Percentiles rank a stretch among this genome's conserved stretches.
These are phyloP conservation scores for Columba janthina DNA, from an alignment of 2,113 vertebrate species.

Conservation along the genomic window DNA sequence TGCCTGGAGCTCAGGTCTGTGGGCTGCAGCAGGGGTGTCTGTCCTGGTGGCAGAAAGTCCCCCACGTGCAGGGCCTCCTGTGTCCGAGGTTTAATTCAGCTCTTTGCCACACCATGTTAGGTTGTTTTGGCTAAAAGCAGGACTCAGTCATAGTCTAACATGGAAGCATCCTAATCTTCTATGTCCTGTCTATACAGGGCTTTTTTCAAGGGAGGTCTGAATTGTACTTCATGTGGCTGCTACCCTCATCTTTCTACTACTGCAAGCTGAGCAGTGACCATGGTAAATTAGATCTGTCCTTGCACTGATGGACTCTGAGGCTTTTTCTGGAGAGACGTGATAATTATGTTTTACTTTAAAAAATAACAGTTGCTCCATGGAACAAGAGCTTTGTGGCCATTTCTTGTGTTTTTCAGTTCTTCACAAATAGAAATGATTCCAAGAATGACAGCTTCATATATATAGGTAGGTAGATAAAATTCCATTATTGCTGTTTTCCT, in stretches of 20 bases:
- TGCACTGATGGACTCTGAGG: rapidly evolving
- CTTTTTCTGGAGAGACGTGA: not conserved
- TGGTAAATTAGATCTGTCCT: not conserved
- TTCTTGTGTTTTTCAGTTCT: not conserved
- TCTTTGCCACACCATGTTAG: not conserved
- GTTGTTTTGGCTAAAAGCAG: not conserved
- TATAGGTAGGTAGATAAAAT: not conserved
- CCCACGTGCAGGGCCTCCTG: too few species aligned
- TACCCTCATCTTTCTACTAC: not conserved
- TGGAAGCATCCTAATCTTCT: not conserved
- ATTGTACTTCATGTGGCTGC: not conserved
- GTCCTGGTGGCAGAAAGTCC: not conserved
- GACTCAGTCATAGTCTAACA: not conserved
- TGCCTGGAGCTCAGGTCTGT: not conserved
- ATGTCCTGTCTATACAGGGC: not conserved
- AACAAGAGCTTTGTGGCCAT: not conserved
- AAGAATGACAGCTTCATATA: not conserved
- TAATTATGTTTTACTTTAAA: conserved; percentile 3
- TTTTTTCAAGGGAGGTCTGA: not conserved
- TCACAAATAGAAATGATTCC: not conserved
- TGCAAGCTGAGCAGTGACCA: not conserved
- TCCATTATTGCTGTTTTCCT: not conserved
- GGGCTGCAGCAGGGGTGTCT: not conserved
- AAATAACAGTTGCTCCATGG: not conserved
- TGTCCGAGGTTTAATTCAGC: not conserved